Base-by-base conservation (phyloP, 2,797 vertebrate species). In the Pangasius djambal region DNA sequence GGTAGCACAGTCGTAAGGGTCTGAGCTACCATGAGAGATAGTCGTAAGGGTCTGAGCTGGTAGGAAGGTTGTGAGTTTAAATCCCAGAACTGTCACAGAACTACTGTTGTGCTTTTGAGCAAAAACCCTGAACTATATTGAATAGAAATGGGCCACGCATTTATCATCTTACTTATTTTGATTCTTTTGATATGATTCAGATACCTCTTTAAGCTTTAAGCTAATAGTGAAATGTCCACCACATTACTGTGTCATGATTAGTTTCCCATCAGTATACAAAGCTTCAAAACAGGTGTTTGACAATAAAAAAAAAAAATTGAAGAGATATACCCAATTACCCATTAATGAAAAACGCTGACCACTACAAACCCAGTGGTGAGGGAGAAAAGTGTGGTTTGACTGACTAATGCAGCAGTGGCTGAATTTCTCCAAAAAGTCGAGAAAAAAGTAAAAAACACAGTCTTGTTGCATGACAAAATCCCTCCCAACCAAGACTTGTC, bases 401-500 rank as follows among this genome's bases (percentile, higher is more conserved):
- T 89, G 87, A 83, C 90, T 91, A 93, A 94, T 93, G 88, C 83
- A 74, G 89, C 67, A 70, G 87, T 87, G 89, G 92, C 90, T 91
- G 88, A 92, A 91, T 92, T 92, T 92, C 91, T 94, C 92, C 92
- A 94, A 95, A 94, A 94, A 92, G 90, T 92, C 83, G 89, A 89
- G 91, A 91, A 91, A 92, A 84, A 94, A 93, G 94, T 94, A 95
- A 95, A 95, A 95, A 96, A 96, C 93, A 93, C 94, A 94, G 95
- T 96, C 95, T 95, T 95, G 95, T 96, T 95, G 95, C 96, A 96
- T 96, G 96, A 96, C 96, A 96, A 95, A 96, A 95, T 96, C 95
- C 94, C 95, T 97, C 95, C 95, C 95, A 95, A 96, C 95, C 95
- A 95, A 96, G 95, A 93, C 96, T 96, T 96, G 96, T 97, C 96